Percentiles rank a stretch among this genome's conserved stretches.
phyloP scores from a whole-genome alignment of 2,797 vertebrate species.

The Arremon aurantiirostris region DNA sequence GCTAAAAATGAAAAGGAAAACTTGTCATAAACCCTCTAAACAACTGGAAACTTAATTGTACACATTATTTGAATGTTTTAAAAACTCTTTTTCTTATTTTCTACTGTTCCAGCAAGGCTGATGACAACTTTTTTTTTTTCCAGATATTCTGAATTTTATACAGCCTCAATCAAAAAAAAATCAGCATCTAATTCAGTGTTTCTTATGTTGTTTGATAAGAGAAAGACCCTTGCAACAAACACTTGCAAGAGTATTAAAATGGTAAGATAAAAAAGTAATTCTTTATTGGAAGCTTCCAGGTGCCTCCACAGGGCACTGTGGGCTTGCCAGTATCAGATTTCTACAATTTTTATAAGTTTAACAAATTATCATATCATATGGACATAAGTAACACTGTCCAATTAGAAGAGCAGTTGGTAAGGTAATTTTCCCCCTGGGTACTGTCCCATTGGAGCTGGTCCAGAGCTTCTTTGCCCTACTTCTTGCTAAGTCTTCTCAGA shows the following conservation, averaged over 20 bases:
- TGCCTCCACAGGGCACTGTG: background rate
- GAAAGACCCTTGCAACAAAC: background rate
- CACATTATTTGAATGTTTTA: background rate
- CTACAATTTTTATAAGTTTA: background rate
- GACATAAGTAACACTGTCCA: background rate
- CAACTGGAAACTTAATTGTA: background rate
- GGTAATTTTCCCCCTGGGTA: background rate
- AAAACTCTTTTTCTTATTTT: background rate
- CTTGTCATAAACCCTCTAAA: background rate
- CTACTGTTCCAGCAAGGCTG: background rate
- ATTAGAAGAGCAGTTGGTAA: background rate
- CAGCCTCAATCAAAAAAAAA: background rate
- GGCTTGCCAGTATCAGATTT: fast-evolving
- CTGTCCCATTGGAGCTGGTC: background rate
- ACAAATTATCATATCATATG: background rate
- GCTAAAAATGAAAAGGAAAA: background rate
- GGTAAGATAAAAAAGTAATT: background rate
- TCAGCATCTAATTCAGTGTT: background rate
- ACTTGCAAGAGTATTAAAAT: background rate
- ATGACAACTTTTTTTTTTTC: background rate
- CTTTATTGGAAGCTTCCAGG: background rate
- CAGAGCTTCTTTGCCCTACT: background rate
- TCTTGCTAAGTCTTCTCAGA: background rate
- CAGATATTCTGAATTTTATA: background rate
- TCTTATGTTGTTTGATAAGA: background rate